These are phyloP conservation scores for Crocidura indochinensis DNA, from an alignment of 2,797 vertebrate species.

Conservation along the genomic window DNA sequence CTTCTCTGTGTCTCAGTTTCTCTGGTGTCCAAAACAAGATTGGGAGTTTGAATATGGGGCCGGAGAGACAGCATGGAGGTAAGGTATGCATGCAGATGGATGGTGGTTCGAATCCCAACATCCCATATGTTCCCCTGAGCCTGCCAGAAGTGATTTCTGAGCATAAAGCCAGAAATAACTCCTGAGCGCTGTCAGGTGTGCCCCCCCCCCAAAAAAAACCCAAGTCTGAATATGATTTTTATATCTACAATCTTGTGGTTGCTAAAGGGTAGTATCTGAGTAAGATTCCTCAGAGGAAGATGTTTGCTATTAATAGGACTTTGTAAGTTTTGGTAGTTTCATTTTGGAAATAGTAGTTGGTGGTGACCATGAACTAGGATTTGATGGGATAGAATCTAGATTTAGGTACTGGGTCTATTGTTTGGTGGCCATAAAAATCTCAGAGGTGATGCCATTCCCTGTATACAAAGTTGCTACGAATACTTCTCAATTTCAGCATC, in stretches of 20 bases:
- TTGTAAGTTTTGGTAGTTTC: background rate
- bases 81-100: too few species aligned
- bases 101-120: too few species aligned
- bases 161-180: too few species aligned
- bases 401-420: background rate
- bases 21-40: slow-evolving; percentile 32
- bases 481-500: background rate
- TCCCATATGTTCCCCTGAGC: too few species aligned
- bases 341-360: background rate
- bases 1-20: background rate
- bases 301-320: background rate
- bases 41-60: background rate
- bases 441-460: background rate
- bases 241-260: slow-evolving; percentile 41
- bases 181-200: too few species aligned
- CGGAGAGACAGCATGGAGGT: too few species aligned
- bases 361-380: background rate
- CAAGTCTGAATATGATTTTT: slow-evolving; percentile 35
- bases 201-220: too few species aligned
- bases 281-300: slow-evolving; percentile 47
- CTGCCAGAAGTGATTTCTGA: too few species aligned
- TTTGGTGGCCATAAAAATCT: too few species aligned
- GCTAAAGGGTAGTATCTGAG: background rate
- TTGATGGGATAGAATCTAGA: background rate
- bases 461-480: background rate